Base-by-base conservation (phyloP, 2,797 vertebrate species). In the Bradypodion ventrale region DNA sequence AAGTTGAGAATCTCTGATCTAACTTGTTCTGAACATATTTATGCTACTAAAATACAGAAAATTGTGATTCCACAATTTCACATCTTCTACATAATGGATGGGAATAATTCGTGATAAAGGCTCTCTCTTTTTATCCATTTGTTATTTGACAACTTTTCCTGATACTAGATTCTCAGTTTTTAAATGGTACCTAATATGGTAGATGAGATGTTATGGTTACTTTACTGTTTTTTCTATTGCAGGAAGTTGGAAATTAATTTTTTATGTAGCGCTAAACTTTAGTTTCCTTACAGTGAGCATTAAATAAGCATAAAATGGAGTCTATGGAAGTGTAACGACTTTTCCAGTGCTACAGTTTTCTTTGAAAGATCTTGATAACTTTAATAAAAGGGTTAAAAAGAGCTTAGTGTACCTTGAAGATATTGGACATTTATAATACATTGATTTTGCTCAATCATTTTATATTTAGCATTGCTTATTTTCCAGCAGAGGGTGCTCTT, bases 401-500 rank as follows among this genome's bases (percentile, higher is more conserved):
- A 46, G n/a, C 4, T 40, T 75, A 56, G 37, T 12, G 16, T 62
- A 46, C 29, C 19, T 83, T 69, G 74, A 44, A 60, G 40, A 27
- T 29, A 44, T 77, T 27, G 1, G 37, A 42, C 32, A 68, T 56
- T 44, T 42, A 49, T 40, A 5, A 27, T 70, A 25, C 23, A 25
- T 42, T 21, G 23, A 42, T 70, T 49, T 75, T 5, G 23, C 37
- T 68, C 19, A 8, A 1, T 76, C 25, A 60, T 85, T 46, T 76
- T 56, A 35, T 75, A 5, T 40, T 59, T 32, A 44, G 12, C 6
- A 23, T 44, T 82, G 2, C 9, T 19, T 80, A 27, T 72, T 88
- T 87, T 69, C 89, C 8, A 0, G 85, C 66, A 92, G 89, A 82
- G 87, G 91, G 92, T 85, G 89, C 89, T 63, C 52, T 7, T 16